Conservation (phyloP, 2,888 invertebrate genomes). For the Urechis unicinctus region DNA sequence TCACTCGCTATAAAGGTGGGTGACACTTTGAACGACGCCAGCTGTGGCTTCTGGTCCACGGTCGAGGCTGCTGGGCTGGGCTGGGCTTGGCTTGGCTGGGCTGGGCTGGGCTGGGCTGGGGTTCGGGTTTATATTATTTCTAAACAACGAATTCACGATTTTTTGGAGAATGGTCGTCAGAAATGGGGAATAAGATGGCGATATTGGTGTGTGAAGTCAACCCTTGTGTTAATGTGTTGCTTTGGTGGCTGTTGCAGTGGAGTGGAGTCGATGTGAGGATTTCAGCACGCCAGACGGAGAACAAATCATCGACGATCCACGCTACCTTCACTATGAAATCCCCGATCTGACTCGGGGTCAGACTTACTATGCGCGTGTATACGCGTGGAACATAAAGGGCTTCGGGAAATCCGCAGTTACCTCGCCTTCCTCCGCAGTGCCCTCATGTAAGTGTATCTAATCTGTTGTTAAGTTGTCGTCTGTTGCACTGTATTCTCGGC, state of each 20-base stretch:
- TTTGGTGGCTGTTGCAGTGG: no score
- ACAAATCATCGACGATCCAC: slow-evolving; percentile 62
- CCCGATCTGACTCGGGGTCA: slow-evolving; percentile 77
- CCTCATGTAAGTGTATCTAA: slow-evolving; percentile 78
- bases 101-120: no score
- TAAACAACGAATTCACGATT: no score
- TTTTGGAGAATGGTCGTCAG: no score
- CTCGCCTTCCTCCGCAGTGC: slow-evolving; percentile 76
- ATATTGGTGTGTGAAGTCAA: no score
- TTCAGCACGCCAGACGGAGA: slow-evolving; percentile 77
- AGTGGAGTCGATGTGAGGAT: slow-evolving; percentile 86
- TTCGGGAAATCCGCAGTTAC: slow-evolving; percentile 74
- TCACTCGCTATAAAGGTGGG: slow-evolving; percentile 85
- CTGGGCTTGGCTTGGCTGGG: neutral
- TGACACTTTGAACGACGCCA: no score
- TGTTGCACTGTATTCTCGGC: no score
- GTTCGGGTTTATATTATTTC: no score
- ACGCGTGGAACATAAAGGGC: slow-evolving; percentile 89
- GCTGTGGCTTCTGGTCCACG: neutral
- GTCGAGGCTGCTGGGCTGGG: neutral
- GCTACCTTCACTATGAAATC: slow-evolving; percentile 59
- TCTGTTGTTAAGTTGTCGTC: no score
- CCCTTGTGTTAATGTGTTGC: no score
- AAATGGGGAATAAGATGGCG: no score
- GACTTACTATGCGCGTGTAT: slow-evolving; percentile 81